These are phyloP conservation scores for Urocyon cinereoargenteus DNA, from an alignment of 2,797 vertebrate species.

Conservation along the genomic window DNA sequence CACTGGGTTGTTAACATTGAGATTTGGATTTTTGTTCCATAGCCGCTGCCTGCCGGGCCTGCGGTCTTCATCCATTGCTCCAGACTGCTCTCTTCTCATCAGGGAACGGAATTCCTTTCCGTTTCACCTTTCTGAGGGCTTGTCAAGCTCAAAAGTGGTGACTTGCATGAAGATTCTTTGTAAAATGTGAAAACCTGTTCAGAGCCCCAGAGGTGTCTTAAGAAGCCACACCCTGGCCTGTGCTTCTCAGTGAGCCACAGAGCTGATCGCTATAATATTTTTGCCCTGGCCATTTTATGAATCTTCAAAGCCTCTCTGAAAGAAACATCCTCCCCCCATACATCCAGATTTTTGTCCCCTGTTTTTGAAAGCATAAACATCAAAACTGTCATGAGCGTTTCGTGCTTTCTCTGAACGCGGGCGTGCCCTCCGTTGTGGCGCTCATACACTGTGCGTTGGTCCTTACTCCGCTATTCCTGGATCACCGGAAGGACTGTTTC, in stretches of 20 bases:
- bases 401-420: neutral
- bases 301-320: neutral
- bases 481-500: rapidly evolving
- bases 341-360: neutral
- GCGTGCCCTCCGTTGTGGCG: neutral
- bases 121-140: neutral
- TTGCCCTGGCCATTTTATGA: neutral
- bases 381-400: rapidly evolving
- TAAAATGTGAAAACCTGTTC: rapidly evolving
- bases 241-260: rapidly evolving
- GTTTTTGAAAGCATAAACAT: neutral
- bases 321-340: neutral
- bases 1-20: rapidly evolving
- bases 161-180: neutral
- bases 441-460: rapidly evolving
- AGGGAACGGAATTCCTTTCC: neutral
- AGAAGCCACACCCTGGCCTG: rapidly evolving
- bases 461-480: rapidly evolving
- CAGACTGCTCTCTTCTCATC: neutral
- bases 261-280: neutral
- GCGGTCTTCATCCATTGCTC: neutral
- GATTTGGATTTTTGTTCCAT: neutral
- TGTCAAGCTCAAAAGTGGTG: neutral
- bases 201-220: rapidly evolving
- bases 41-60: neutral